Base-by-base conservation (phyloP, 2,888 invertebrate genomes). In the Plagodis dolabraria region DNA sequence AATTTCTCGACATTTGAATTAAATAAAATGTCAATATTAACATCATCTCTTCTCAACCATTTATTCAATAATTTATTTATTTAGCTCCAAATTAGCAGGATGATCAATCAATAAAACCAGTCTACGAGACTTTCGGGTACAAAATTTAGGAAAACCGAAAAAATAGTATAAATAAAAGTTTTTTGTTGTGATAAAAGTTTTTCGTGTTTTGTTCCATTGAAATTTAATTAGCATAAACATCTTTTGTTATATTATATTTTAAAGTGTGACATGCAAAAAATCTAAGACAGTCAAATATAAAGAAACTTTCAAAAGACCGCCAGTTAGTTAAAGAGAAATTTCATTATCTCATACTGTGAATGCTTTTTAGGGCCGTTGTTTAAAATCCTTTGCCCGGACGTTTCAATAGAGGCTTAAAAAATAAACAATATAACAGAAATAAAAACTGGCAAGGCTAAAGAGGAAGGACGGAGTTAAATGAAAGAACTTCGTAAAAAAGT, bases 401-500 rank as follows among this genome's bases (percentile, higher is more conserved):
- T 88, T 90, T 90, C 90, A 87, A 91, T 91, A 88, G 88, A 82
- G 75, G 74, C 81, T 85, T 22, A 87, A 91, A 92, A 91, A 92
- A 88, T 83, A 82, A 89, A 89, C 87, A 91, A 90, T 86, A 83
- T 80, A 64, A 66, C 58, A 76, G 79, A 82, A 85, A 83, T 83
- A 82, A 89, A 87, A 86, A 77, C 80, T 79, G 76, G 77, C 86
- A 89, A 89, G 86, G 85, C 86, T 85, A 82, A 85, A 83, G 78
- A 82, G 84, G 86, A 90, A 89, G 89, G 89, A 83, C 87, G 88
- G 87, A 77, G 79, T 82, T 86, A 89, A 92, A 92, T 91, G 90
- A 92, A 92, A 90, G 91, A 91, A 90, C 82, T 90, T 90, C 82
- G 87, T 91, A 90, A 92, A 92, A 82, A 92, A 90, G 84, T 91